A percentile compares a stretch with the other conserved stretches of the same genome.
Evolutionary conservation across 2,888 invertebrate species (phyloP).

Genomic region (Athrips mouffetella): DNA sequence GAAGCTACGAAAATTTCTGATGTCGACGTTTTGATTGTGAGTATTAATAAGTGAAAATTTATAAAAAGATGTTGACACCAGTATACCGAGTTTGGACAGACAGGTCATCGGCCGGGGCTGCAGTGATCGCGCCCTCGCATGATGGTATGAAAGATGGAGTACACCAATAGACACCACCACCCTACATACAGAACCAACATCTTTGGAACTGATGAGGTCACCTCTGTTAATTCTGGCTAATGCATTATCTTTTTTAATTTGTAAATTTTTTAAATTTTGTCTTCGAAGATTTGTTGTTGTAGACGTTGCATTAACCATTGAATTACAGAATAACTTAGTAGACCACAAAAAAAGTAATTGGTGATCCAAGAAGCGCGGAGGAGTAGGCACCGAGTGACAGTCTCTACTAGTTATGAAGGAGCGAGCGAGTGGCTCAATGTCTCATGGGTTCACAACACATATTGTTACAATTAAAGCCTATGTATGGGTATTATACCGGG

Average conservation of each 20-base stretch:
- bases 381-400: conserved; percentile 75
- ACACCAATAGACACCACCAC: conserved; percentile 31
- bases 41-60: background rate
- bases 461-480: conserved; percentile 76
- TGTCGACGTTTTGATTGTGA: background rate
- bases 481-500: conserved; percentile 90
- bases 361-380: conserved; percentile 65
- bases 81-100: conserved; percentile 27
- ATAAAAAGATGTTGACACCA: conserved; percentile 11
- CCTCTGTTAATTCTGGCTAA: conserved; percentile 36
- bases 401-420: conserved; percentile 69
- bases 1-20: conserved; percentile 14
- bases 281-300: too few species aligned
- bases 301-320: conserved; percentile 50
- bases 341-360: conserved; percentile 46
- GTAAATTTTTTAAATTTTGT: too few species aligned
- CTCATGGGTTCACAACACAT: conserved; percentile 78
- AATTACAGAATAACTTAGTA: conserved; percentile 41
- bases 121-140: conserved; percentile 31
- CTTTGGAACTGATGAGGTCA: conserved; percentile 32
- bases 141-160: conserved; percentile 35
- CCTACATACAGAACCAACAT: conserved; percentile 33
- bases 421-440: conserved; percentile 59
- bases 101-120: conserved; percentile 29
- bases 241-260: conserved; percentile 41